Percentiles rank a stretch among this genome's conserved stretches.
These are phyloP conservation scores for Neodon shergylaensis DNA, from an alignment of 2,113 vertebrate genomes.

Conservation along the genomic window DNA sequence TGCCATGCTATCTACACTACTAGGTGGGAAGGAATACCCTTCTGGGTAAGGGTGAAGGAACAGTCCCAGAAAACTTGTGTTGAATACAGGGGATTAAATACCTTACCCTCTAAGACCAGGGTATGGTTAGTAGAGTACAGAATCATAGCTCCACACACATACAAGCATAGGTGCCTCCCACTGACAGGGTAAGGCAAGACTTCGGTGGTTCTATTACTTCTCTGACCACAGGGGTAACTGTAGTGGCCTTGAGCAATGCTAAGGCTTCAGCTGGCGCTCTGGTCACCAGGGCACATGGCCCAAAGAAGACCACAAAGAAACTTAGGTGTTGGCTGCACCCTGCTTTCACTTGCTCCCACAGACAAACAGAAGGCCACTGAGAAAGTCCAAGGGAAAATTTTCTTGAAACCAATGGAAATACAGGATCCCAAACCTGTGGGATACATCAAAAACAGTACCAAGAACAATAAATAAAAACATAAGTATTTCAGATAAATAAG, in stretches of 20 bases:
- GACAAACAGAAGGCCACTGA: background rate
- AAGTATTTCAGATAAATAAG: background rate
- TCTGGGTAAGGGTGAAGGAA: background rate
- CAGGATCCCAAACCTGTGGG: background rate
- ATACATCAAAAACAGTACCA: background rate
- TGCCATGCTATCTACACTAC: background rate
- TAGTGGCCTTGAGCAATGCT: background rate
- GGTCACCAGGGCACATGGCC: background rate
- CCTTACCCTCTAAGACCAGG: background rate
- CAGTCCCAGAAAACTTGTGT: background rate
- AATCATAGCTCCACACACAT: background rate
- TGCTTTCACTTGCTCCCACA: background rate
- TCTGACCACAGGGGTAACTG: background rate
- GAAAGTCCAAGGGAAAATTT: background rate
- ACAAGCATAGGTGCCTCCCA: background rate
- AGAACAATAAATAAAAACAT: background rate
- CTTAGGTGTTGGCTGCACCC: background rate
- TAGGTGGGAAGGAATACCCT: background rate
- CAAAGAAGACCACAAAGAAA: background rate
- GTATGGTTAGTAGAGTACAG: background rate
- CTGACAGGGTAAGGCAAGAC: background rate
- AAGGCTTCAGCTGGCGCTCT: background rate
- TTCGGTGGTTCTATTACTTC: background rate
- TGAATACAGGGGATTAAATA: background rate
- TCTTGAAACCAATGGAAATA: background rate